Conservation (phyloP, 2,888 invertebrate genomes). For the Ectemnius lituratus region DNA sequence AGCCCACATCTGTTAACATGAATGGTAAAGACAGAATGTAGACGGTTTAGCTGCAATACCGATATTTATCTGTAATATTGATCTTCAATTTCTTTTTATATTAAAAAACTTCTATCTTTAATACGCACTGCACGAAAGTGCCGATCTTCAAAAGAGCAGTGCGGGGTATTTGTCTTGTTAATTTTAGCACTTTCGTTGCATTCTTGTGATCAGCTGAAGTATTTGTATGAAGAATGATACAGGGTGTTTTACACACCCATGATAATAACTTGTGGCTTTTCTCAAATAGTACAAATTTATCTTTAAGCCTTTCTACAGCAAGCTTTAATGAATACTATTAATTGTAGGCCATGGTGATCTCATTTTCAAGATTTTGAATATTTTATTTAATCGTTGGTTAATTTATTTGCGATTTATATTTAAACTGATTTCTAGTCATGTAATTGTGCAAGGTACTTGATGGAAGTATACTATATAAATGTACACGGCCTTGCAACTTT, state of each 20-base stretch:
- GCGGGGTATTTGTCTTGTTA: too few species aligned
- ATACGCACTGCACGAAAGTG: slow-evolving; percentile 7
- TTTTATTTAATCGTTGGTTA: slow-evolving; percentile 40
- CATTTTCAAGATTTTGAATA: slow-evolving; percentile 35
- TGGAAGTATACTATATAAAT: slow-evolving; percentile 23
- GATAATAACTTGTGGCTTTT: too few species aligned
- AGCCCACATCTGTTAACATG: slow-evolving; percentile 70
- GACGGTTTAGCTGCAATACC: slow-evolving; percentile 2
- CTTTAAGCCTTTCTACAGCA: slow-evolving; percentile 11
- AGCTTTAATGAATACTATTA: slow-evolving; percentile 17
- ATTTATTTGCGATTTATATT: slow-evolving; percentile 35
- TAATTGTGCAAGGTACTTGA: slow-evolving; percentile 40
- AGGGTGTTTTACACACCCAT: too few species aligned
- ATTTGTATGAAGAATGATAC: too few species aligned
- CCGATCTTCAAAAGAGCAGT: slow-evolving; percentile 8
- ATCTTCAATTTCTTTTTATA: slow-evolving; percentile 18
- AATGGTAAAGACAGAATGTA: slow-evolving; percentile 44
- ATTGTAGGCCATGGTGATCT: slow-evolving; percentile 42
- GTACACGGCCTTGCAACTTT: slow-evolving; percentile 28
- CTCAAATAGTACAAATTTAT: slow-evolving; percentile 11
- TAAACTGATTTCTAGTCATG: slow-evolving; percentile 37
- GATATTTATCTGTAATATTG: slow-evolving; percentile 23
- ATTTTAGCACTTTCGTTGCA: too few species aligned
- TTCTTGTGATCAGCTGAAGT: too few species aligned
- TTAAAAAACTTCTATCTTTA: slow-evolving; percentile 22